Conservation (phyloP, 1,140 invertebrate species). For the Episyrphus balteatus region DNA sequence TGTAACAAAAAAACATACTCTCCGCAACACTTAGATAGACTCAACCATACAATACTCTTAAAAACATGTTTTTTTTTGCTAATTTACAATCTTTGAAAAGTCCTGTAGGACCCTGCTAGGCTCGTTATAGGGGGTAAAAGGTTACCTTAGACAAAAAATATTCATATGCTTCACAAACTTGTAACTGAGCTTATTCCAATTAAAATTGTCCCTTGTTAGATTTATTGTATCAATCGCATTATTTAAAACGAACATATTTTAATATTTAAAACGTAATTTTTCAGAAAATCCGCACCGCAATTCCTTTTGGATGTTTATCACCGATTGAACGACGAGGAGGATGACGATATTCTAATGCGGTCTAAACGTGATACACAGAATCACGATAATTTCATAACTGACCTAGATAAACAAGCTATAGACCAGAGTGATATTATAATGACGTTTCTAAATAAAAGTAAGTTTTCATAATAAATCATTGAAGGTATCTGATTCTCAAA, state of each 20-base stretch:
- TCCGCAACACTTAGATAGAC: no score
- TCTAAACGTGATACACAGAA: slow-evolving; percentile 35
- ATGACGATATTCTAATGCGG: slow-evolving; percentile 25
- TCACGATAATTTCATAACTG: slow-evolving; percentile 57
- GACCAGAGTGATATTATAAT: slow-evolving; percentile 80
- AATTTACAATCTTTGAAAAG: no score
- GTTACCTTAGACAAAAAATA: no score
- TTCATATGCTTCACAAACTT: no score
- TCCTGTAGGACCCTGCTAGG: no score
- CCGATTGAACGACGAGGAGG: slow-evolving; percentile 48
- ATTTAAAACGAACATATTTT: neutral
- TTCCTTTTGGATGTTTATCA: slow-evolving; percentile 79
- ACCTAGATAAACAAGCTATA: slow-evolving; percentile 57
- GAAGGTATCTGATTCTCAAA: neutral
- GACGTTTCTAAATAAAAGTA: slow-evolving; percentile 75
- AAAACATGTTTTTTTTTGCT: no score
- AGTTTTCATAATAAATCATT: slow-evolving; percentile 16
- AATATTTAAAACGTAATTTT: neutral
- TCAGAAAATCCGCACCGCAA: slow-evolving; percentile 59
- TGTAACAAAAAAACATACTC: no score
- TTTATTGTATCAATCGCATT: no score
- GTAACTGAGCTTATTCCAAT: no score
- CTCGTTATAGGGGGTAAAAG: no score
- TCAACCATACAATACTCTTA: no score
- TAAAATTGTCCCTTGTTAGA: no score